These are phyloP conservation scores for Drosophila pruinosa DNA, from an alignment of 1,140 invertebrate genomes.

Conservation along the genomic window DNA sequence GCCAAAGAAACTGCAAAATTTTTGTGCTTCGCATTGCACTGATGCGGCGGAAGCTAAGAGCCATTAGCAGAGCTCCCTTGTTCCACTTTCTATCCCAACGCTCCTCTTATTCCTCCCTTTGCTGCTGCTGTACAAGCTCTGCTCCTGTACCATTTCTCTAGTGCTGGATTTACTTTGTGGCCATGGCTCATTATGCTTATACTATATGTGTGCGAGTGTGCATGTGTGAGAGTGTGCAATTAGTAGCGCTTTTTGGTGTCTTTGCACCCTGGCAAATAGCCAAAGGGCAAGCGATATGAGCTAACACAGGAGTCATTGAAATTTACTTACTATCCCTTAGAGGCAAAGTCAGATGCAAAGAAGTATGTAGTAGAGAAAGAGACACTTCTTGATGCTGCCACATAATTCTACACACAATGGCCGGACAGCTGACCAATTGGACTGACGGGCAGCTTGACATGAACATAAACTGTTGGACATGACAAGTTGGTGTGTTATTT, in stretches of 20 bases:
- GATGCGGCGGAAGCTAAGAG: conserved; percentile 76
- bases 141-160: conserved; percentile 17
- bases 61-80: conserved; percentile 63
- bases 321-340: conserved; percentile 56
- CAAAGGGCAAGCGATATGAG: conserved; percentile 72
- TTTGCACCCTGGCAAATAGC: conserved; percentile 50
- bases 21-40: conserved; percentile 79
- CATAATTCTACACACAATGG: conserved; percentile 50
- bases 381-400: conserved; percentile 22
- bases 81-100: conserved; percentile 18
- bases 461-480: conserved; percentile 78
- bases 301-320: conserved; percentile 64
- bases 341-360: not conserved
- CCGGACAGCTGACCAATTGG: conserved; percentile 4
- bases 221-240: conserved; percentile 55
- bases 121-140: not conserved
- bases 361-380: not conserved
- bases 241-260: conserved; percentile 75
- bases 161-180: conserved; percentile 72
- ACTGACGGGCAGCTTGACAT: conserved; percentile 49
- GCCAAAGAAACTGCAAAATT: conserved; percentile 79
- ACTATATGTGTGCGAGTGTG: not conserved
- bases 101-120: not conserved
- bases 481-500: conserved; percentile 79
- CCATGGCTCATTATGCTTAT: conserved; percentile 66